Evolutionary conservation across 2,888 invertebrate species (phyloP), one percentile per base, ranked within the genome.

Genomic region (Tetanocera ferruginea): DNA sequence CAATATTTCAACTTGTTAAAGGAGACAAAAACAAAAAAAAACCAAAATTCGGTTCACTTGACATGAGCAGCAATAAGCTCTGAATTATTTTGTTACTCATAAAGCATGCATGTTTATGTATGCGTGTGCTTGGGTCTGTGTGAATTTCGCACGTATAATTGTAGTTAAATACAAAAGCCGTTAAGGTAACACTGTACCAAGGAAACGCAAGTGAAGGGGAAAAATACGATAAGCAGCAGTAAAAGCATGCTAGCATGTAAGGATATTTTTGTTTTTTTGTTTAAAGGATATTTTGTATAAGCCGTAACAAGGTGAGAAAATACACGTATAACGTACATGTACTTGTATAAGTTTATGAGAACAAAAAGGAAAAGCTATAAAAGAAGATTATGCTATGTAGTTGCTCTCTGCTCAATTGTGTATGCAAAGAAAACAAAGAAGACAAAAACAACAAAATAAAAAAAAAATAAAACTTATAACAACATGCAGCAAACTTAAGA

Each of bases 361-460:
- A 43, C 11, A 43, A 6, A 43, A 74, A 28, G 8, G 55, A 28
- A 51, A 37, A 51, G 23, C 25, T 49, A 66, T 14, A 75, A 28
- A 55, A 28, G 25, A 62, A 73, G 43, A 73, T 73, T 57, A 62
- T 73, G 60, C 19, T n/a, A n/a, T 62, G 49, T 60, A 73, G 73
- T 52, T 64, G 74, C 74, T 74, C 64, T 62, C 49, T 49, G 62
- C 73, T 73, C 25, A 62, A 73, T 28, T 43, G 67, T 23, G 43
- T 43, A 6, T 14, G 43, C 2, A 43, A 14, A 3, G 43, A 3
- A 43, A 43, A 43, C 43, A 43, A 43, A 43, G 3, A 14, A 43
- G 43, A 11, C 11, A 43, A 43, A 43, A 43, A 43, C 11, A 11
- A 43, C 3, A 31, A 3, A 31, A 31, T 5, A 31, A 5, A 31